Percentiles rank a stretch among this genome's conserved stretches.
Evolutionary conservation across 2,888 invertebrate genomes (phyloP).

Genomic region (Troilus luridus): DNA sequence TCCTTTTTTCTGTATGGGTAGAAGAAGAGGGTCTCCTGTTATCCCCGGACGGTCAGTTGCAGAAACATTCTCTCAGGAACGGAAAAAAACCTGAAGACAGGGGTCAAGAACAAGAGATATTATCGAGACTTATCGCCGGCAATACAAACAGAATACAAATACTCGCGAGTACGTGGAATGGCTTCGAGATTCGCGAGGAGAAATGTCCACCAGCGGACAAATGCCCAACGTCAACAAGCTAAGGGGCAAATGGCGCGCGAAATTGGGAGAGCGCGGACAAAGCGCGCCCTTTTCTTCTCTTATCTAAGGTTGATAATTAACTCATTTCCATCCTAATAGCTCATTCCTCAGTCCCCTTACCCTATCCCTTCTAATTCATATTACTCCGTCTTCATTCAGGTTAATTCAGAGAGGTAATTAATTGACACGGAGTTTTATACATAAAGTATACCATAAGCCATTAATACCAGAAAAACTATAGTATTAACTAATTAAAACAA

Average conservation of each 20-base stretch:
- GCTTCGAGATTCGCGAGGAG: not conserved
- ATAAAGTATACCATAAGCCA: no score
- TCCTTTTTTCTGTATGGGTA: no score
- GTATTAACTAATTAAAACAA: no score
- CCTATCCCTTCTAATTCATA: not conserved
- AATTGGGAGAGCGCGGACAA: constrained; percentile 14
- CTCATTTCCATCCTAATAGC: constrained; percentile 23
- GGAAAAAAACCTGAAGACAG: not conserved
- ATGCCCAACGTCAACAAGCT: constrained; percentile 23
- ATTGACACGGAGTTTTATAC: not conserved
- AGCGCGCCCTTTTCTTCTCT: constrained; percentile 16
- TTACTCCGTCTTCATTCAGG: not conserved
- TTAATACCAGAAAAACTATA: no score
- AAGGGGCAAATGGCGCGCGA: constrained; percentile 47
- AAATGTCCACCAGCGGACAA: not conserved
- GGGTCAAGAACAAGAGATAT: constrained; percentile 7
- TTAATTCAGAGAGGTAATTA: not conserved
- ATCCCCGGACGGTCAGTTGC: no score
- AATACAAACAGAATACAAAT: constrained; percentile 26
- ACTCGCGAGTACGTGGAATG: not conserved
- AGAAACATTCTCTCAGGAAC: not conserved
- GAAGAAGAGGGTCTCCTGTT: no score
- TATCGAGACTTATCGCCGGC: constrained; percentile 5
- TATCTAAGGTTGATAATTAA: not conserved
- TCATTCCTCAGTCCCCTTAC: not conserved